These are phyloP conservation scores for Gila orcuttii DNA, from an alignment of 2,113 vertebrate genomes.

Conservation along the genomic window DNA sequence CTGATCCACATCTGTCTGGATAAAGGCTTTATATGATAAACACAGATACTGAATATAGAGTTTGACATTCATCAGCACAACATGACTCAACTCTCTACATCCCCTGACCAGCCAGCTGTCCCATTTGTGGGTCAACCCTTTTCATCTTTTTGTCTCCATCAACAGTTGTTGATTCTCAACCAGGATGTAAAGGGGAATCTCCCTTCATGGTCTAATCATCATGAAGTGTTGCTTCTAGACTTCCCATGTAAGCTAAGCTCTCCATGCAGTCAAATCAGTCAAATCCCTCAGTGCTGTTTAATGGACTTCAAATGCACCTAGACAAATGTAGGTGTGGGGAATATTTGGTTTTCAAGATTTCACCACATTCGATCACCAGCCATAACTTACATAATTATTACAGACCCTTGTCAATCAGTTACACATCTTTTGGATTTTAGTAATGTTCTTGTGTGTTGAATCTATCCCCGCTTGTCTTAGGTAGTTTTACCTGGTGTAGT, in stretches of 20 bases:
- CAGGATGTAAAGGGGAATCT: slow-evolving; percentile 24
- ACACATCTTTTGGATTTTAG: neutral
- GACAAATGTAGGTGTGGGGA: neutral
- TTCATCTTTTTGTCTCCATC: neutral
- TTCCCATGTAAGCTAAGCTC: neutral
- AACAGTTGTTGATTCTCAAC: slow-evolving; percentile 32
- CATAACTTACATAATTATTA: neutral
- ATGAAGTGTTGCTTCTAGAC: neutral
- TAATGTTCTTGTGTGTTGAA: neutral
- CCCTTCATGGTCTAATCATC: slow-evolving; percentile 9
- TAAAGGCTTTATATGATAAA: slow-evolving; percentile 19
- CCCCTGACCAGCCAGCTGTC: slow-evolving; percentile 45
- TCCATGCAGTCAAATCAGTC: neutral
- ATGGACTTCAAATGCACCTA: neutral
- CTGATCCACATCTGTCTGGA: slow-evolving; percentile 1
- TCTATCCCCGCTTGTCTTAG: neutral
- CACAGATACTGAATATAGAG: slow-evolving; percentile 38
- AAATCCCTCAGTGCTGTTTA: neutral
- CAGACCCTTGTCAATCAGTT: neutral
- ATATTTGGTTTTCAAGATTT: neutral
- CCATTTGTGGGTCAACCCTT: neutral
- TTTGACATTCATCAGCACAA: slow-evolving; percentile 17
- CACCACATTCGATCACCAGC: neutral
- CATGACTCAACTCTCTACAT: slow-evolving; percentile 21
- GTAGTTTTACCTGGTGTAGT: neutral